These are phyloP conservation scores for Hippolais icterina DNA, from an alignment of 2,113 vertebrate species.

Conservation along the genomic window DNA sequence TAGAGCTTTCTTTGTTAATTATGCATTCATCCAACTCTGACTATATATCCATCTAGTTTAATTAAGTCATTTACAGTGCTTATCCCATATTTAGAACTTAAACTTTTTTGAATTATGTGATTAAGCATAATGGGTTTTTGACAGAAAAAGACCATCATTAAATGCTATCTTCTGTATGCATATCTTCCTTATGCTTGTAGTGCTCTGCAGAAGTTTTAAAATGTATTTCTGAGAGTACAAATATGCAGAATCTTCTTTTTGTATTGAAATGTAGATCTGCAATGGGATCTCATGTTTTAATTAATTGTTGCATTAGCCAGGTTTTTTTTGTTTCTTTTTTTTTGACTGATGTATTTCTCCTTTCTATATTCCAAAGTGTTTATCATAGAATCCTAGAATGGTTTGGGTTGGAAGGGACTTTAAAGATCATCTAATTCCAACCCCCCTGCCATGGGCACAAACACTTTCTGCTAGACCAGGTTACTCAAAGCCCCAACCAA, in stretches of 20 bases:
- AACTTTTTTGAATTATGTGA: not conserved
- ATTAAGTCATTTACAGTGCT: slow-evolving; percentile 4
- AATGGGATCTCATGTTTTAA: not conserved
- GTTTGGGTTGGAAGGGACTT: not conserved
- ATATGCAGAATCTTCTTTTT: not conserved
- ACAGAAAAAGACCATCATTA: not conserved
- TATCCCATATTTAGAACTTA: slow-evolving; percentile 7
- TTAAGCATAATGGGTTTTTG: not conserved
- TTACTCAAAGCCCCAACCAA: not conserved
- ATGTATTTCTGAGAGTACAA: not conserved
- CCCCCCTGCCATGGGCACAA: accelerated
- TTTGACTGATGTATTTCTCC: not conserved
- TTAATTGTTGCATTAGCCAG: not conserved
- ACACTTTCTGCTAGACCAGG: not conserved
- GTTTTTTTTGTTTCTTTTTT: not conserved
- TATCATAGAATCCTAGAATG: not conserved
- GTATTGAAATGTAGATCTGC: not conserved
- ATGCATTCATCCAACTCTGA: slow-evolving; percentile 11
- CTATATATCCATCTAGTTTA: slow-evolving; percentile 27
- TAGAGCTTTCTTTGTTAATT: slow-evolving; percentile 47
- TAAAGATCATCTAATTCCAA: not conserved
- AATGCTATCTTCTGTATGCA: not conserved
- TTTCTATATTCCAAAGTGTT: not conserved
- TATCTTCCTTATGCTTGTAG: not conserved
- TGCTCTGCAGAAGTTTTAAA: not conserved